Conservation (phyloP, 2,888 invertebrate genomes). For the Zonitis immaculata region DNA sequence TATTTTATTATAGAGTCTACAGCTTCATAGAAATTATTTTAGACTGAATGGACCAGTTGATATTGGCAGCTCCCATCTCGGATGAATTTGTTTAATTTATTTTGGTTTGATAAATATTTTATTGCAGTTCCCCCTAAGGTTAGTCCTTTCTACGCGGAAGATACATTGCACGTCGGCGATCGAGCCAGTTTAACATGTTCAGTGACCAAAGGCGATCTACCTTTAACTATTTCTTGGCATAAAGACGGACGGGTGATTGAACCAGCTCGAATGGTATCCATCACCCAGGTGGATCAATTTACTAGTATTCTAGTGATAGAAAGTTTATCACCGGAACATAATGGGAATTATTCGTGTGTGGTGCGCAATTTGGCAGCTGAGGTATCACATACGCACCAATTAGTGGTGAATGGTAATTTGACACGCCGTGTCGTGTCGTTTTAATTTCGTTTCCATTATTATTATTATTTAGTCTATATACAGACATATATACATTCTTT, state of each 20-base stretch:
- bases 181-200: slow-evolving; percentile 70
- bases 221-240: slow-evolving; percentile 70
- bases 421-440: slow-evolving; percentile 46
- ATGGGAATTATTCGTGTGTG: slow-evolving; percentile 73
- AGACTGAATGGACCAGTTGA: background rate
- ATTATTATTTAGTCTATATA: slow-evolving; percentile 37
- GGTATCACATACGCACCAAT: slow-evolving; percentile 67
- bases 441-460: slow-evolving; percentile 22
- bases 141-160: slow-evolving; percentile 67
- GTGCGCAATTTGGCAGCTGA: slow-evolving; percentile 69
- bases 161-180: slow-evolving; percentile 67
- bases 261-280: slow-evolving; percentile 57
- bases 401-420: slow-evolving; percentile 72
- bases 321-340: slow-evolving; percentile 69
- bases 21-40: background rate
- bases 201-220: slow-evolving; percentile 71
- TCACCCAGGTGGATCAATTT: slow-evolving; percentile 71
- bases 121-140: slow-evolving; percentile 72
- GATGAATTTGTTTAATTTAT: slow-evolving; percentile 1
- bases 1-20: slow-evolving; percentile 5
- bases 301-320: slow-evolving; percentile 75
- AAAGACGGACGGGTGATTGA: slow-evolving; percentile 67
- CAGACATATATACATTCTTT: slow-evolving; percentile 51
- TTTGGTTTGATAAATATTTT: slow-evolving; percentile 24
- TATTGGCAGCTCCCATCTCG: background rate